A percentile compares a stretch with the other conserved stretches of the same genome.
phyloP scores from a whole-genome alignment of 64 coral and sea anemone genomes.

The Platygyra sinensis region DNA sequence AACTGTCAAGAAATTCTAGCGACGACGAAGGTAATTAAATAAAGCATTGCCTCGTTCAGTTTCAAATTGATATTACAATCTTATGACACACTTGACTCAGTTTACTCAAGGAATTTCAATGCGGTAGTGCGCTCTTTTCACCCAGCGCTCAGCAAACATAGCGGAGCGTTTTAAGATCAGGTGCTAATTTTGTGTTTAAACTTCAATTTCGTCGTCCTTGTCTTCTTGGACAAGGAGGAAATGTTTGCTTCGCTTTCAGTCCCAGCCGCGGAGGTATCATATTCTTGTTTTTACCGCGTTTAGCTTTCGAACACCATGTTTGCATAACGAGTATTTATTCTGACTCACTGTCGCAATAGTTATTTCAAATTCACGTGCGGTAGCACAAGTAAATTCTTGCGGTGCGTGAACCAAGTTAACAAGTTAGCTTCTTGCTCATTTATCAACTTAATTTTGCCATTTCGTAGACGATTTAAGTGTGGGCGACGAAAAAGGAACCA shows the following conservation, averaged over 20 bases:
- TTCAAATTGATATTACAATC: slow-evolving; percentile 59
- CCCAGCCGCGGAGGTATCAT: neutral
- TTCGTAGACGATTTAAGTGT: slow-evolving; percentile 43
- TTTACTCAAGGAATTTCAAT: slow-evolving; percentile 79
- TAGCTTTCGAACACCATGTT: neutral
- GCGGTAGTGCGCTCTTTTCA: slow-evolving; percentile 44
- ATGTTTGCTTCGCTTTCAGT: slow-evolving; percentile 12
- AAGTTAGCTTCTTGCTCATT: neutral
- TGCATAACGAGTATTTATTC: neutral
- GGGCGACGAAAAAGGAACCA: slow-evolving; percentile 53
- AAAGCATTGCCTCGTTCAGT: slow-evolving; percentile 22
- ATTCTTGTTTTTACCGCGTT: neutral
- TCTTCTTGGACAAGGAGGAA: neutral
- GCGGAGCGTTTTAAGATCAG: slow-evolving; percentile 15
- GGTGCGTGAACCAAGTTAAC: neutral
- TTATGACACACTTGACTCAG: slow-evolving; percentile 69
- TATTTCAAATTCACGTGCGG: neutral
- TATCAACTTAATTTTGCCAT: slow-evolving; percentile 5
- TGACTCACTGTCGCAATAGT: neutral
- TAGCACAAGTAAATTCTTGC: neutral
- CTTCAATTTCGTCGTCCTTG: slow-evolving; percentile 46
- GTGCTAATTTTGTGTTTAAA: slow-evolving; percentile 84
- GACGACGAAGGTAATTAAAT: slow-evolving; percentile 61
- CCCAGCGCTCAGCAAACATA: slow-evolving; percentile 48
- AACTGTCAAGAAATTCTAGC: slow-evolving; percentile 34